phyloP scores from a whole-genome alignment of 2,797 vertebrate genomes.

The Lagodon rhomboides region DNA sequence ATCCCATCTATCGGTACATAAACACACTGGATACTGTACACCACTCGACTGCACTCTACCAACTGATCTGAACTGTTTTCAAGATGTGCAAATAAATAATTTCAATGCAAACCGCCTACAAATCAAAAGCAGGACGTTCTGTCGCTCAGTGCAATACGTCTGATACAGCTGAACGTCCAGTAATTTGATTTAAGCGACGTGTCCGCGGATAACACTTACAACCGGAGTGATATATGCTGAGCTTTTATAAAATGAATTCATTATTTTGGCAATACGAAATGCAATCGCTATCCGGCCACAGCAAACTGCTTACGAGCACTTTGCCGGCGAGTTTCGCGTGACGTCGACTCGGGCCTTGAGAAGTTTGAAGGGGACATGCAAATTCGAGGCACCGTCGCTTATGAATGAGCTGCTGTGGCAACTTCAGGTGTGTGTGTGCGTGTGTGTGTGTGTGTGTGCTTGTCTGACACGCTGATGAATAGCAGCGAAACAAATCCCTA shows the following conservation, averaged over 20 bases:
- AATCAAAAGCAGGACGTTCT: not conserved
- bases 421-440: conserved; percentile 2
- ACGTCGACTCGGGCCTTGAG: not conserved
- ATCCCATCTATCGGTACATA: not conserved
- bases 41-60: too few species aligned
- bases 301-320: conserved; percentile 31
- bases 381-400: conserved; percentile 21
- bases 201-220: not conserved
- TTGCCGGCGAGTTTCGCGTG: conserved; percentile 5
- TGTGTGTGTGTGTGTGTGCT: not conserved
- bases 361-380: conserved; percentile 22
- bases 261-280: conserved; percentile 21
- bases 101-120: not conserved
- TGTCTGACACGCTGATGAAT: conserved; percentile 42
- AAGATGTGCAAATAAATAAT: not conserved
- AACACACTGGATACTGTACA: too few species aligned
- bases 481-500: conserved; percentile 17
- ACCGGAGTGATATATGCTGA: conserved; percentile 12
- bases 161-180: not conserved
- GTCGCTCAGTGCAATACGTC: not conserved
- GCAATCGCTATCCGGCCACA: conserved; percentile 10
- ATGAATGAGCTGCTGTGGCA: conserved; percentile 15
- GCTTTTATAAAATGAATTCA: not conserved
- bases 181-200: conserved; percentile 19
- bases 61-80: not conserved